Base-by-base conservation (phyloP, 2,113 vertebrate genomes). In the Megatriorchis doriae region DNA sequence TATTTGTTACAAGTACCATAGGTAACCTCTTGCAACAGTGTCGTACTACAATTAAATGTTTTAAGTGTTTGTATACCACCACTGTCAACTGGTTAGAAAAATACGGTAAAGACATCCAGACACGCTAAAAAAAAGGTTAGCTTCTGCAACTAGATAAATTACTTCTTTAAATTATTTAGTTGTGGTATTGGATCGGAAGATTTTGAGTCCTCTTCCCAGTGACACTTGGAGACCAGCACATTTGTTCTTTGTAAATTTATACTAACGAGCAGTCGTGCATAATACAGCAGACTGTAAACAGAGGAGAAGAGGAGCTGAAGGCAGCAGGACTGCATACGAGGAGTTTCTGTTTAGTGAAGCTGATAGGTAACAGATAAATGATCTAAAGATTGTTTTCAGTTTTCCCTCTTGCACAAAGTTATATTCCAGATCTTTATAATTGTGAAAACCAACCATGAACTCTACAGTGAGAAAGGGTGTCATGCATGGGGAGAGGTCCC, bases 51-150 rank as follows among this genome's bases (percentile, higher is more conserved):
- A 91, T 88, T 89, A 96, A 95, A 86, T 66, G 29, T 71, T 81
- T 94, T 8, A 95, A 72, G 88, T 95, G 93, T 97, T 96, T 96
- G 90, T 91, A 94, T 59, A 91, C 34, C 66, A 88, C 47, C 36
- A 87, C 17, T 91, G 86, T 91, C 77, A 94, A 53, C 32, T 77
- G 62, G 34, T n/a, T 66, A 80, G 90, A 82, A 94, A 97, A 86
- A 72, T 58, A 77, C 1, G 34, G 50, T 81, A 91, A 95, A 93
- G 75, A 83, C 31, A 85, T 85, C n/a, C 70, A 52, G 56, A 48
- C 20, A 80, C 10, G 20, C 62, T 31, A 31, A 9, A 15, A 48
- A 67, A 56, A 55, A 10, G 1, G 29, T 70, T 55, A 74, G 16
- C 14, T 91, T 72, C 73, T 88, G 62, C 40, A 94, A 59, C 29